These are phyloP conservation scores for Noctua janthe DNA, from an alignment of 2,888 invertebrate genomes.

Conservation along the genomic window DNA sequence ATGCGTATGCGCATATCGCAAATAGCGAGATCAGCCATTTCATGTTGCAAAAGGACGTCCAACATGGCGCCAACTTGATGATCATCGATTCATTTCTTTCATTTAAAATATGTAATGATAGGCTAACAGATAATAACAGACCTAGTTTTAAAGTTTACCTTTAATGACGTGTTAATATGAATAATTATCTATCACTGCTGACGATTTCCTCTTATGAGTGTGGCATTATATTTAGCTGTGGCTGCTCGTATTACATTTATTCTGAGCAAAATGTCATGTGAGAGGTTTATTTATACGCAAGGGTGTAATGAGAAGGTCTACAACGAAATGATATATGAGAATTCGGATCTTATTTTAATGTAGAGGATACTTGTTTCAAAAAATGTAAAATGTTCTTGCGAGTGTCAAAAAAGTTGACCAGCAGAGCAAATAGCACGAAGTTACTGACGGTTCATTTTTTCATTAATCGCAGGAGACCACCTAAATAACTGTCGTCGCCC, in stretches of 20 bases:
- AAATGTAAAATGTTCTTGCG: neutral
- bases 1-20: slow-evolving; percentile 37
- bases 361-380: neutral
- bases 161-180: slow-evolving; percentile 48
- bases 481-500: neutral
- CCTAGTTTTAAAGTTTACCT: slow-evolving; percentile 38
- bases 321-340: slow-evolving; percentile 19
- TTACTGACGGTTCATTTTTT: neutral
- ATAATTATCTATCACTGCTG: slow-evolving; percentile 56
- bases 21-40: slow-evolving; percentile 12
- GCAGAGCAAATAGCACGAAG: neutral
- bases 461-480: neutral
- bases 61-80: slow-evolving; percentile 23
- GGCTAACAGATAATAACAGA: neutral
- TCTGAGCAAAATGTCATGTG: slow-evolving; percentile 46
- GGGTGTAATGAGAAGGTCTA: slow-evolving; percentile 20
- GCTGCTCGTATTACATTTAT: slow-evolving; percentile 51
- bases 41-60: slow-evolving; percentile 8
- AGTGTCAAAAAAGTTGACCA: neutral
- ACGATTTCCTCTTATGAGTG: slow-evolving; percentile 55
- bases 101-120: neutral
- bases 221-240: slow-evolving; percentile 56
- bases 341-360: neutral
- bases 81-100: neutral
- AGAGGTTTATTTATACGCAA: slow-evolving; percentile 45